Conservation (phyloP, 2,888 invertebrate species). For the Lasioglossum vierecki region DNA sequence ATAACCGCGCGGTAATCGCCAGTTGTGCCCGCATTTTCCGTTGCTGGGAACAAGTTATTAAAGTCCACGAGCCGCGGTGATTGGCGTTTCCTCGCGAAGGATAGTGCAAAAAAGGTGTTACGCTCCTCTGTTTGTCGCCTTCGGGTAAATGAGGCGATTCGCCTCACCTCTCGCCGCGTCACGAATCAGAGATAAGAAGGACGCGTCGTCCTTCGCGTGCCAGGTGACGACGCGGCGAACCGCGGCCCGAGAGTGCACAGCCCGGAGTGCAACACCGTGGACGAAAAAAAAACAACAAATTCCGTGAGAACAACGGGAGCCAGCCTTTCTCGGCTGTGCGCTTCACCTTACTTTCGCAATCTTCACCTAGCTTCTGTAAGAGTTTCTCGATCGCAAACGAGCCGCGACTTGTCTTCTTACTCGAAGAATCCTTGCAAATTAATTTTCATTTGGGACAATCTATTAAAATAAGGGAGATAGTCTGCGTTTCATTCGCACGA, state of each 20-base stretch:
- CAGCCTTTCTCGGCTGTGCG: neutral
- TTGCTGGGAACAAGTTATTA: neutral
- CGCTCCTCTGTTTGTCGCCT: conserved; percentile 39
- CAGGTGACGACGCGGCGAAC: conserved; percentile 19
- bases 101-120: conserved; percentile 20
- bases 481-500: neutral
- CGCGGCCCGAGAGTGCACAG: neutral
- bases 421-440: neutral
- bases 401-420: neutral
- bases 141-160: conserved; percentile 33
- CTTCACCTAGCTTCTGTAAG: neutral
- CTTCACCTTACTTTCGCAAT: conserved; percentile 11
- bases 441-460: neutral
- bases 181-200: conserved; percentile 44
- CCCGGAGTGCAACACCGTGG: neutral
- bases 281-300: conserved; percentile 9
- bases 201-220: conserved; percentile 46
- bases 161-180: conserved; percentile 22
- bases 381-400: neutral
- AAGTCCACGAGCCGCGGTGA: neutral
- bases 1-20: neutral
- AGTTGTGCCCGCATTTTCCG: neutral
- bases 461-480: neutral
- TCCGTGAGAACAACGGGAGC: conserved; percentile 14
- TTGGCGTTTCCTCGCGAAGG: conserved; percentile 7